phyloP scores from a whole-genome alignment of 2,797 vertebrate species.

The Lithobates pipiens region DNA sequence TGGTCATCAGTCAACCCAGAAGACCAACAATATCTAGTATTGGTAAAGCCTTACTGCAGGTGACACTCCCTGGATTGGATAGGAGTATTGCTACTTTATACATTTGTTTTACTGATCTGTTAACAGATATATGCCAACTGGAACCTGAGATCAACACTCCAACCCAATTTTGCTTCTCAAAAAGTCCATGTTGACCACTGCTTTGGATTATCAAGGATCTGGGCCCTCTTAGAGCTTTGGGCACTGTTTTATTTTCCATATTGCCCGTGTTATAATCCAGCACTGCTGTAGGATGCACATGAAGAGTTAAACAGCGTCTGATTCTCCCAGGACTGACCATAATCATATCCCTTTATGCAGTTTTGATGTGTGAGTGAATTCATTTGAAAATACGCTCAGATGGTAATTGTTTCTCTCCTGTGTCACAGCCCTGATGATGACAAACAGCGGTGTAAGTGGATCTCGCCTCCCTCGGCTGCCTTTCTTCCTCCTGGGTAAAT shows the following conservation, averaged over 20 bases:
- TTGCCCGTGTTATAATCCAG: not conserved
- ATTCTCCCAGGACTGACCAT: constrained; percentile 19
- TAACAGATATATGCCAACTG: no score
- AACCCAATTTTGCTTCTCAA: no score
- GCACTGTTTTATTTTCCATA: no score
- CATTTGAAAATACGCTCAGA: constrained; percentile 30
- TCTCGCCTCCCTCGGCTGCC: constrained; percentile 27
- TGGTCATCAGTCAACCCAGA: no score
- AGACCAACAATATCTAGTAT: no score
- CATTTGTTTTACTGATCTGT: no score
- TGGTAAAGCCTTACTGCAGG: no score
- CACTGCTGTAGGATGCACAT: not conserved
- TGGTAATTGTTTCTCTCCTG: constrained; percentile 52
- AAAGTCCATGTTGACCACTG: no score
- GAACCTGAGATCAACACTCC: no score
- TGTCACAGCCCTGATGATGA: constrained; percentile 19
- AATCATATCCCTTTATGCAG: constrained; percentile 26
- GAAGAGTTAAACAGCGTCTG: not conserved
- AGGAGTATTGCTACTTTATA: no score
- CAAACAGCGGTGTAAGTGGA: constrained; percentile 23
- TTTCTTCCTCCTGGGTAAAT: constrained; percentile 53
- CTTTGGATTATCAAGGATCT: not conserved
- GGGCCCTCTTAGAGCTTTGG: not conserved
- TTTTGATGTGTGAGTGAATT: constrained; percentile 40
- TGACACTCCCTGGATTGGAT: no score